Conservation (phyloP, 2,888 invertebrate species). For the Hemicrepidius hirtus region DNA sequence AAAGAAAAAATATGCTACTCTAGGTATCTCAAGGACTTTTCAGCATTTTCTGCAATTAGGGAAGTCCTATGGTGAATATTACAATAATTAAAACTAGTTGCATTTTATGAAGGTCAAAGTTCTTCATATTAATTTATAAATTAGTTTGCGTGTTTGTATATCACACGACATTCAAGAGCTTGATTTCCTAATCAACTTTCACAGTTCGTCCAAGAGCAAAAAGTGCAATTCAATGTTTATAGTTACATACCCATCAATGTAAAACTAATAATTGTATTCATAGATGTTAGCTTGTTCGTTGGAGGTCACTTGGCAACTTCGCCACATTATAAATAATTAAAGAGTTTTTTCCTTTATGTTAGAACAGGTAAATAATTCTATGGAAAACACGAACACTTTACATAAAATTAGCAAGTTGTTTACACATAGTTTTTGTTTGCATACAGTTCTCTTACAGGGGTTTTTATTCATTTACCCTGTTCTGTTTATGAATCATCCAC, state of each 20-base stretch:
- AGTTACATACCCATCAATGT: slow-evolving; percentile 9
- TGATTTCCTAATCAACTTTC: slow-evolving; percentile 16
- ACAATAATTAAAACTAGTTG: background rate
- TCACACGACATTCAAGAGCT: slow-evolving; percentile 12
- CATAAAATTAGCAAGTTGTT: slow-evolving; percentile 37
- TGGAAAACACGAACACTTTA: slow-evolving; percentile 45
- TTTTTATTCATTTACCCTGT: slow-evolving; percentile 3
- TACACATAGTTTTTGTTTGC: slow-evolving; percentile 17
- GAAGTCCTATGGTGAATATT: background rate
- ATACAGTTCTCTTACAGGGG: background rate
- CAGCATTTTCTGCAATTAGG: slow-evolving; percentile 1
- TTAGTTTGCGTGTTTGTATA: slow-evolving; percentile 19
- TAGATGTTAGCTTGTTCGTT: slow-evolving; percentile 40
- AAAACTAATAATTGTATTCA: slow-evolving; percentile 37
- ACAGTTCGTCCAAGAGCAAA: slow-evolving; percentile 11
- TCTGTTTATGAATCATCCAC: slow-evolving; percentile 3
- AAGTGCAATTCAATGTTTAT: slow-evolving; percentile 25
- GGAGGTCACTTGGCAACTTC: slow-evolving; percentile 49
- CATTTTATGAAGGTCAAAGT: slow-evolving; percentile 7
- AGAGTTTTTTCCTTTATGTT: slow-evolving; percentile 48
- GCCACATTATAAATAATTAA: slow-evolving; percentile 51
- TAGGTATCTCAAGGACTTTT: background rate
- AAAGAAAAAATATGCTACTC: background rate
- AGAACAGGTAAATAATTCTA: slow-evolving; percentile 47
- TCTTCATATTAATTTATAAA: slow-evolving; percentile 15